phyloP scores from a whole-genome alignment of 2,888 invertebrate genomes.

The Himalopsyche tibetana region DNA sequence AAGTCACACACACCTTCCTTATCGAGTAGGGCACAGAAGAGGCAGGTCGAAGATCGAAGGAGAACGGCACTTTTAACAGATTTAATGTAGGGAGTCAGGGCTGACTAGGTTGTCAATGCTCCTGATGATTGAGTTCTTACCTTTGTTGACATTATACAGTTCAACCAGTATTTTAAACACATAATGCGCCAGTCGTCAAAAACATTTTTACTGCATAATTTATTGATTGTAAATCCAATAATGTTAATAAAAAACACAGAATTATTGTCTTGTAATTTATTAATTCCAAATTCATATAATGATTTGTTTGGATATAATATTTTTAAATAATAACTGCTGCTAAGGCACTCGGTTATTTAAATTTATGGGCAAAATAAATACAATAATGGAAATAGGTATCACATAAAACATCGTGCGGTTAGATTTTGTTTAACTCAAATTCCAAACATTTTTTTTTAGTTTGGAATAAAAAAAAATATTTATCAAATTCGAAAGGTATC shows the following conservation, averaged over 20 bases:
- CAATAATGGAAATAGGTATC: background rate
- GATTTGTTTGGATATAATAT: constrained; percentile 7
- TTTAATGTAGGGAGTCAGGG: no score
- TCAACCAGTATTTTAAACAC: no score
- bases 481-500: no score
- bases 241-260: constrained; percentile 20
- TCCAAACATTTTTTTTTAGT: background rate
- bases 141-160: no score
- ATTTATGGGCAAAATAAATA: constrained; percentile 4
- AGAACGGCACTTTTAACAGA: no score
- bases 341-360: constrained; percentile 4
- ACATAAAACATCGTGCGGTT: background rate
- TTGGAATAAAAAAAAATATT: background rate
- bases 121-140: no score
- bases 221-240: background rate
- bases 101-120: no score
- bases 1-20: no score
- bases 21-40: no score
- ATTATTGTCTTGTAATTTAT: constrained; percentile 41
- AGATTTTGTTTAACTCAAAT: background rate
- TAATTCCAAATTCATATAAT: constrained; percentile 15
- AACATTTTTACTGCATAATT: no score
- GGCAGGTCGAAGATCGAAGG: no score
- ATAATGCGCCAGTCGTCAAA: no score
- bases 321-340: background rate